Evolutionary conservation across 2,888 invertebrate genomes (phyloP).

Genomic region (Sesamia inferens): DNA sequence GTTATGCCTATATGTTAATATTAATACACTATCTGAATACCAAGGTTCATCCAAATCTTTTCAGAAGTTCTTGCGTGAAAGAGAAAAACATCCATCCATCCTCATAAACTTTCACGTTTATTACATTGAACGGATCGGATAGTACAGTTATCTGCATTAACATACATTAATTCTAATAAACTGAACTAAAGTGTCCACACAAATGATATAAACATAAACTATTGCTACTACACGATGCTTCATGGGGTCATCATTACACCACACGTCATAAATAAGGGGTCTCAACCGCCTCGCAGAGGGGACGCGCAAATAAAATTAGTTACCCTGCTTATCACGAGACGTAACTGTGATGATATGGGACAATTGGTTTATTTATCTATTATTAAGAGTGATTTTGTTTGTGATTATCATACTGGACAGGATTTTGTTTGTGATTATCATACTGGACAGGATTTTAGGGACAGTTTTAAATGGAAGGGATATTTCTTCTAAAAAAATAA

Average conservation of each 20-base stretch:
- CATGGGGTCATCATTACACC: conserved; percentile 66
- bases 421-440: conserved; percentile 16
- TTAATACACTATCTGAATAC: no score
- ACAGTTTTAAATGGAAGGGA: not conserved
- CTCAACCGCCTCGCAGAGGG: conserved; percentile 55
- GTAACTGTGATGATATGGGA: conserved; percentile 46
- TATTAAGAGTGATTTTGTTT: conserved; percentile 18
- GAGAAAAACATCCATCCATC: no score
- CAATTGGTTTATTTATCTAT: conserved; percentile 32
- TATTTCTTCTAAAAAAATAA: not conserved
- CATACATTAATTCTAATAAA: not conserved
- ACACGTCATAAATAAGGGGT: conserved; percentile 68
- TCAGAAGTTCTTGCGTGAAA: no score
- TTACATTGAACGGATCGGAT: not conserved
- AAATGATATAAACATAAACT: conserved; percentile 46
- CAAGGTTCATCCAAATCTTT: no score
- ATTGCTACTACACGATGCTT: conserved; percentile 23
- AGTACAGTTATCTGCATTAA: not conserved
- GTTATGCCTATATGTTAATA: no score
- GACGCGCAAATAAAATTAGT: conserved; percentile 78
- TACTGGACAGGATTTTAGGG: not conserved
- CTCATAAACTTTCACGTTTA: no score
- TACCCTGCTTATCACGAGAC: conserved; percentile 66
- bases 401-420: not conserved
- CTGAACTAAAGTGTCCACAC: conserved; percentile 30